These are phyloP conservation scores for Amaurobius ferox DNA, from an alignment of 2,888 invertebrate species.

Conservation along the genomic window DNA sequence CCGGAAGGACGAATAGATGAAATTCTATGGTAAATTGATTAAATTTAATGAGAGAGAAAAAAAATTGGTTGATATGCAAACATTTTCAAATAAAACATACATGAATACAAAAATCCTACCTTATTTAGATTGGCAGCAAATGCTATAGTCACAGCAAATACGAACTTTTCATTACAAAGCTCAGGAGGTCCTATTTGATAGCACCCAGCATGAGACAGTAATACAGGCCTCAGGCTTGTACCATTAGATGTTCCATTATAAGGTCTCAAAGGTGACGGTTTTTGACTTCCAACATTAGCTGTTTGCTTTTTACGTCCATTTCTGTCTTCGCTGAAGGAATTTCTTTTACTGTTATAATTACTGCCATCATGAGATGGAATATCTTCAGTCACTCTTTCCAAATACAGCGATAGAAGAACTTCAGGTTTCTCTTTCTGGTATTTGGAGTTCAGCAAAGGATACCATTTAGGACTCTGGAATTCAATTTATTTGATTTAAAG, in stretches of 20 bases:
- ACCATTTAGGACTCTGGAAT: slow-evolving; percentile 77
- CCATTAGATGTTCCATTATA: background rate
- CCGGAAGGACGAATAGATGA: too few relatives aligned
- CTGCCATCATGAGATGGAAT: slow-evolving; percentile 29
- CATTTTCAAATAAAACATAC: background rate
- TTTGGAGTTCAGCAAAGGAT: slow-evolving; percentile 78
- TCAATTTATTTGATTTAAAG: too few relatives aligned
- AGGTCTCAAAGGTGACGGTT: slow-evolving; percentile 18
- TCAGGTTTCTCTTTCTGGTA: slow-evolving; percentile 78
- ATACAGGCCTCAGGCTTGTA: slow-evolving; percentile 58
- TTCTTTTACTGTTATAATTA: slow-evolving; percentile 30
- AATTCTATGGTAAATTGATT: too few relatives aligned
- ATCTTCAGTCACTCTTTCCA: slow-evolving; percentile 77
- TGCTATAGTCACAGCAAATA: slow-evolving; percentile 78
- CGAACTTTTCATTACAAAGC: slow-evolving; percentile 77
- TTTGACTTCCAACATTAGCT: background rate
- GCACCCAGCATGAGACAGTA: slow-evolving; percentile 76
- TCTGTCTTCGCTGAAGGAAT: slow-evolving; percentile 28
- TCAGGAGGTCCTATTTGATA: slow-evolving; percentile 78
- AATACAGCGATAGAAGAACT: slow-evolving; percentile 77
- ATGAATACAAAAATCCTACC: slow-evolving; percentile 74
- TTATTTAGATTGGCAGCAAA: slow-evolving; percentile 78
- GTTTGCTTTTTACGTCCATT: slow-evolving; percentile 30
- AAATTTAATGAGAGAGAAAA: too few relatives aligned
- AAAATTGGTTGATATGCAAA: too few relatives aligned